Conservation (phyloP, 2,113 vertebrate genomes). For the Macrotus californicus region DNA sequence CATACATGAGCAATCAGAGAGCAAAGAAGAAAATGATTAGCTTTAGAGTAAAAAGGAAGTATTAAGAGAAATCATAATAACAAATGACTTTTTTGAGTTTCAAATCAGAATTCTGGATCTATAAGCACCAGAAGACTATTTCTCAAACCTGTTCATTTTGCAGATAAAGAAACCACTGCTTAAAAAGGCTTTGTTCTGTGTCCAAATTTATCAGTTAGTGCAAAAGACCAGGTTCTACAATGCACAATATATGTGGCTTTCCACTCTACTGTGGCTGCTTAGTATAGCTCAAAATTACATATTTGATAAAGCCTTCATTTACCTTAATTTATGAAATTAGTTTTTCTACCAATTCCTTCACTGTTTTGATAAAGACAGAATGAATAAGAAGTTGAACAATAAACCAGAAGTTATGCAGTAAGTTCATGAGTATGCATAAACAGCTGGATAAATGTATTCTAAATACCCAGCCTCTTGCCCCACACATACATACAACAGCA, state of each 20-base stretch:
- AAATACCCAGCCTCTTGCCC: background rate
- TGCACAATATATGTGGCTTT: background rate
- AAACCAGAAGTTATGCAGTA: background rate
- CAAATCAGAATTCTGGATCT: background rate
- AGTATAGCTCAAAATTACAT: background rate
- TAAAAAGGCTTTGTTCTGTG: background rate
- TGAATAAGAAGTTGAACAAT: background rate
- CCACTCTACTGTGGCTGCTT: background rate
- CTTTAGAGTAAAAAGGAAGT: background rate
- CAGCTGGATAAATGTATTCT: background rate
- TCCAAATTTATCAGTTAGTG: background rate
- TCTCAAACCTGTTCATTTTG: background rate
- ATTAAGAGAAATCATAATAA: slow-evolving; percentile 21
- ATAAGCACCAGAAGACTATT: background rate
- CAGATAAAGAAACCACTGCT: background rate
- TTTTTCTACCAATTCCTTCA: background rate
- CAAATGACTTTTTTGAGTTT: slow-evolving; percentile 1
- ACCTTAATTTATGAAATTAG: slow-evolving; percentile 19
- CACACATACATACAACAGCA: background rate
- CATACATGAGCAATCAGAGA: background rate
- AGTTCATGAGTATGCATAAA: background rate
- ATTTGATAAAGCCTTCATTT: background rate
- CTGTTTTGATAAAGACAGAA: background rate
- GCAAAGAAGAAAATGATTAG: background rate
- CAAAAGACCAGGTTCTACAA: background rate